Base-by-base conservation (phyloP, 2,797 vertebrate genomes). In the Sebastiscus albofasciatus region DNA sequence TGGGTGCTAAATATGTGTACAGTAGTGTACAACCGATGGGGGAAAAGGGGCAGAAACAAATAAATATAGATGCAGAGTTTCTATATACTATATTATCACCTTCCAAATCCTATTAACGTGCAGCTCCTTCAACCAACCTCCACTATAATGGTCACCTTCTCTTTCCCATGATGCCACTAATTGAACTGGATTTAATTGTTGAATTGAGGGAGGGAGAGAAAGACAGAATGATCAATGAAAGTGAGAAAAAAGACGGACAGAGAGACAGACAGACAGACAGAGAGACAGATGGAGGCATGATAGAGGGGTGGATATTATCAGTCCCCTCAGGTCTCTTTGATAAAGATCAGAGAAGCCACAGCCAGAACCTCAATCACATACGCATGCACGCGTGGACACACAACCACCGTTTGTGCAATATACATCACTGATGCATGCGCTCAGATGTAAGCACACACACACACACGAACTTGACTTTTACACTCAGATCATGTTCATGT, bases 261-360 rank as follows among this genome's bases (percentile, higher is more conserved):
- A 75, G 27, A 67, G 64, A 80, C 33, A 22, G 83, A 82, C 59
- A 70, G 39, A 67, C 59, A 70, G 39, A 67, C 29, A 64, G 82
- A 74, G 31, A 67, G 64, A 80, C 34, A 22, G 84, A 82, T 62
- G 82, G 77, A 77, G 36, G 72, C 84, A 71, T 77, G 82, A 84
- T 75, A 74, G 83, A 90, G 61, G 59, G 76, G 73, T 89, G 83
- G 83, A 85, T 89, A 90, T 93, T 84, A 73, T 83, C 86, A 86
- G 84, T 92, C 87, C 85, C 84, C 91, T 90, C 88, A 89, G 88
- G 87, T 86, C 80, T 85, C 79, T 88, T 71, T 86, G 90, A 94
- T 93, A 92, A 90, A 90, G 81, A 93, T 92, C 92, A 88, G 80
- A 82, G 77, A 66, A 81, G 78, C 84, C 65, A 58, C 71, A 77